Evolutionary conservation across 2,888 invertebrate species (phyloP), one percentile per base, ranked within the genome.

Genomic region (Hypolimnas misippus): DNA sequence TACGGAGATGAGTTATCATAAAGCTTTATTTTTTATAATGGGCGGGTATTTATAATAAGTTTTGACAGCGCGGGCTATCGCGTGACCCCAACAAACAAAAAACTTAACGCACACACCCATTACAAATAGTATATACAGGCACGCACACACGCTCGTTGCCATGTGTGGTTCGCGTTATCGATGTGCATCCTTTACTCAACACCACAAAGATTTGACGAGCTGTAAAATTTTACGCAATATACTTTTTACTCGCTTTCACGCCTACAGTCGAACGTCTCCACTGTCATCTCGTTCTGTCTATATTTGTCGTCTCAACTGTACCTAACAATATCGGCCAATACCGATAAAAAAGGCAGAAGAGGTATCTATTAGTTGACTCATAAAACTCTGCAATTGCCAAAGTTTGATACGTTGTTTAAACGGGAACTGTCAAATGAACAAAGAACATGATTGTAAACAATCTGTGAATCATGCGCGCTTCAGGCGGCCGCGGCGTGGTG

Each of bases 21-120:
- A 29, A 42, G 29, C 40, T 51, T 40, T 10, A n/a, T 21, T 42
- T 50, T 57, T 51, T 56, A 25, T 46, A 35, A 10, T 2, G 7
- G 16, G 38, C 33, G 62, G 21, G 44, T 42, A 49, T 63, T 56
- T 33, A 59, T 56, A 55, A 60, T 57, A 49, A 53, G 55, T 56
- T 66, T 63, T 60, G 66, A 62, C 63, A 66, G 66, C 55, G 59
- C 53, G 54, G 78, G 82, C 78, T 83, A 82, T 84, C 84, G 76
- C 77, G 70, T 76, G 80, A 82, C 84, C 83, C 75, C 62, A 19
- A 52, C 63, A 58, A 57, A 65, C 4, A 14, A 49, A 46, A 46
- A 10, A 67, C 53, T 17, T 25, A 8, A 38, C 38, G 12, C 31
- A 19, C 21, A 58, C 42, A 46, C 31, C 21, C 46, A 42, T 57